A percentile compares a stretch with the other conserved stretches of the same genome.
Conservation (phyloP, 2,797 vertebrate species). For the Aphelocoma californica region DNA sequence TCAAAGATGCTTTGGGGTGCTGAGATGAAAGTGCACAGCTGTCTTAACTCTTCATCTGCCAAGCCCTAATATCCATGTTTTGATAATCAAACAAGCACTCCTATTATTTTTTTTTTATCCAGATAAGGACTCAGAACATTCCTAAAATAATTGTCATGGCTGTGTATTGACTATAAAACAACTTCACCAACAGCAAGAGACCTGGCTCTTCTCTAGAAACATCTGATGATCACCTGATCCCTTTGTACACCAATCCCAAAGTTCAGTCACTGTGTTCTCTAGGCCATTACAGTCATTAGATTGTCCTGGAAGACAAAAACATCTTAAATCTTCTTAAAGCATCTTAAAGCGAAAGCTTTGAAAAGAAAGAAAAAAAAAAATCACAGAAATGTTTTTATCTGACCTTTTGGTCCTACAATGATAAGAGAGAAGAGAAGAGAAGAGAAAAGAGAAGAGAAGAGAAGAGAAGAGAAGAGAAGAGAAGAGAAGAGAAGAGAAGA, state of each 20-base stretch:
- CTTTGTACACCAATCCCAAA: neutral
- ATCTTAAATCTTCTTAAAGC: neutral
- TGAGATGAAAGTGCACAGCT: neutral
- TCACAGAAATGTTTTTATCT: neutral
- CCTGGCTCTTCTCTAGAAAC: neutral
- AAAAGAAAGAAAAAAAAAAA: neutral
- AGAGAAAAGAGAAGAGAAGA: no score
- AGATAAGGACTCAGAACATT: neutral
- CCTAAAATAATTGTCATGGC: neutral
- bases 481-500: no score
- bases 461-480: fast-evolving
- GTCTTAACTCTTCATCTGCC: neutral
- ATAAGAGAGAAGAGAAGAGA: no score
- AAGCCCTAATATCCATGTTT: neutral
- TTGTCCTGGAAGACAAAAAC: neutral
- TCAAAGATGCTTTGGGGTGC: neutral
- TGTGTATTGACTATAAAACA: neutral
- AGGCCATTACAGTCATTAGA: neutral
- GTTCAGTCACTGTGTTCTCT: neutral
- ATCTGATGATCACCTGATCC: neutral
- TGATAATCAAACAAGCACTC: neutral
- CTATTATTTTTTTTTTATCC: neutral
- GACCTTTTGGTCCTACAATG: neutral
- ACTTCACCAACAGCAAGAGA: neutral
- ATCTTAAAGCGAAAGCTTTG: neutral